phyloP scores from a whole-genome alignment of 2,113 vertebrate genomes.

The Melozone crissalis region DNA sequence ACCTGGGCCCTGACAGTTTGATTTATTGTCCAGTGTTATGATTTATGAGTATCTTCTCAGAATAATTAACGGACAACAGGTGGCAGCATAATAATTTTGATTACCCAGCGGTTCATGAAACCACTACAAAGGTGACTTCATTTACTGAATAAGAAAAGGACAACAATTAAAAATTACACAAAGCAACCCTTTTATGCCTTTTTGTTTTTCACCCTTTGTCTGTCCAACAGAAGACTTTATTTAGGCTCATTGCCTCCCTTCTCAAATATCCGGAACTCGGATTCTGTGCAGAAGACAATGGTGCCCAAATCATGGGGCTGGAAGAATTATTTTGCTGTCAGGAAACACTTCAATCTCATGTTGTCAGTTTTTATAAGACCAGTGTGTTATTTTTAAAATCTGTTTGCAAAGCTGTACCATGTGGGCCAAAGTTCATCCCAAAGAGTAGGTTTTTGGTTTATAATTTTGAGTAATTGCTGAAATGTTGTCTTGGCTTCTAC shows the following conservation, averaged over 20 bases:
- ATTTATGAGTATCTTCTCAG: slow-evolving; percentile 99
- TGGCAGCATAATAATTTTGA: slow-evolving; percentile 90
- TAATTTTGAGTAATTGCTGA: neutral
- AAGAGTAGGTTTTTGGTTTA: neutral
- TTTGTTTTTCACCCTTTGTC: slow-evolving; percentile 62
- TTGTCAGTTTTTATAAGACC: slow-evolving; percentile 15
- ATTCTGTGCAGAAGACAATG: slow-evolving; percentile 28
- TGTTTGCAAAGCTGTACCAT: neutral
- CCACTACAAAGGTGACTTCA: slow-evolving; percentile 87
- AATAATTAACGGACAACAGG: slow-evolving; percentile 99
- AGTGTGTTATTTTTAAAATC: slow-evolving; percentile 13
- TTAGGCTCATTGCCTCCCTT: slow-evolving; percentile 56
- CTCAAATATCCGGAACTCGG: slow-evolving; percentile 14
- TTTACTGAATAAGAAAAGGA: slow-evolving; percentile 77
- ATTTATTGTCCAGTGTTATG: slow-evolving; percentile 99
- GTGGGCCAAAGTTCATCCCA: neutral
- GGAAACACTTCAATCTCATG: slow-evolving; percentile 45
- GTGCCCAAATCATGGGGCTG: slow-evolving; percentile 12
- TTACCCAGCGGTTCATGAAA: slow-evolving; percentile 86
- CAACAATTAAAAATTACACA: slow-evolving; percentile 78
- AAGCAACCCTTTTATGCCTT: slow-evolving; percentile 72
- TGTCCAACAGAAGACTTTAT: slow-evolving; percentile 67
- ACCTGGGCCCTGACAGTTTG: slow-evolving; percentile 95
- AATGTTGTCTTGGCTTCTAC: neutral
- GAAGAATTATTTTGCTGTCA: slow-evolving; percentile 14